Base-by-base conservation (phyloP, 2,797 vertebrate species). In the Choloepus didactylus region DNA sequence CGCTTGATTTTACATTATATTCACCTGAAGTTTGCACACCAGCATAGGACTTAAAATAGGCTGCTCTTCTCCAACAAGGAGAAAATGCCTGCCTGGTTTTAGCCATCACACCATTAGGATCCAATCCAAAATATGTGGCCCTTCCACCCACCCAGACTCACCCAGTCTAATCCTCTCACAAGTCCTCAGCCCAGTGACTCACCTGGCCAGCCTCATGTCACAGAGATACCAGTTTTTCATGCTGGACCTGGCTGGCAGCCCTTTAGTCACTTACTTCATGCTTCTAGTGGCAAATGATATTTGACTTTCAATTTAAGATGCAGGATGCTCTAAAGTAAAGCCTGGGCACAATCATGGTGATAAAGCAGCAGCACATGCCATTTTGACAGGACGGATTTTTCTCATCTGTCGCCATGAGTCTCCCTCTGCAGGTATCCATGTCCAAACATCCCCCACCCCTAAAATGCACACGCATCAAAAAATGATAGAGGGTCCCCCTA, bases 271-370 rank as follows among this genome's bases (percentile, higher is more conserved):
- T 98, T 87, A 97, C 97, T 98, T 98, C 97, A 97, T 97, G 94
- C 96, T 98, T 98, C 98, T 97, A 94, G 92, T 97, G 90, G 96
- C 91, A 98, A 98, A 98, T 98, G 98, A 98, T 98, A 98, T 98
- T 98, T 98, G 98, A 98, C 98, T 98, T 98, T 98, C 96, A 98
- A 98, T 98, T 98, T 98, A 98, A 98, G 98, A 98, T 95, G 98
- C 97, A 98, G 96, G 92, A 97, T 97, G 97, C 97, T 98, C 97
- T 97, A 98, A 98, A 98, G 98, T 94, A 98, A 98, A 98, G 97
- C 97, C 95, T 97, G 94, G 87, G 95, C 97, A 97, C 98, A 98
- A 98, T 98, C 98, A 98, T 97, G 93, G 96, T 98, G 98, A 98
- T 98, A 97, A 98, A 98, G 97, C 98, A 97, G 96, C 87, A 79